Evolutionary conservation across 2,113 vertebrate species (phyloP), one percentile per base, ranked within the genome.

Genomic region (Gila orcuttii): DNA sequence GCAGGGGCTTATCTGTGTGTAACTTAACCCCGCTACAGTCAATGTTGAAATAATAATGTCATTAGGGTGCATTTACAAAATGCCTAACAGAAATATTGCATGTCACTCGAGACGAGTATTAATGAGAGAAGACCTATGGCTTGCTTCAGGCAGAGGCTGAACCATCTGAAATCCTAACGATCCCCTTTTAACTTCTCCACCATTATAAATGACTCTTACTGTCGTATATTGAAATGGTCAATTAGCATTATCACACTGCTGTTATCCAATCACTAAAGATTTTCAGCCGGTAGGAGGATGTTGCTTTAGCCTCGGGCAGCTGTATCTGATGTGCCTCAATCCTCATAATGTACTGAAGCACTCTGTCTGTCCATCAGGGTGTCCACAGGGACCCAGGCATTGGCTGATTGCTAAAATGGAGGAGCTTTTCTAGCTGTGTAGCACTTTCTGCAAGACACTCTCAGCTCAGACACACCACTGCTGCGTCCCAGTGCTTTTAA

Each of bases 11-110:
- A 68, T 79, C 66, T 59, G 52, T 23, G 45, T 33, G 87, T 87
- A 90, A 90, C 83, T 75, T 25, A 87, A 86, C 81, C 71, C 83
- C 68, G n/a, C 71, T 71, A 45, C 13, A 84, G 83, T 88, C 87
- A 85, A 71, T 87, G 90, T 73, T 87, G 77, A 88, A 83, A 68
- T 85, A 25, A 75, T 90, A 88, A 90, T 87, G 82, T 89, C 86
- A 88, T 83, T 83, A 86, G 82, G 47, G 69, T 81, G 81, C 86
- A 88, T 89, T 85, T 83, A 80, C 88, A 64, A 86, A 83, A 39
- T 47, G 39, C 25, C 84, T 79, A 42, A 64, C 33, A 59, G 73
- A 87, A 87, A 71, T 89, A 89, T 88, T 69, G 6, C 75, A 47
- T 88, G 66, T 89, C 88, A 71, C 64, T 47, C 11, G 52, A 73